Evolutionary conservation across 2,888 invertebrate species (phyloP), one percentile per base, ranked within the genome.

Genomic region (Neoascia interrupta): DNA sequence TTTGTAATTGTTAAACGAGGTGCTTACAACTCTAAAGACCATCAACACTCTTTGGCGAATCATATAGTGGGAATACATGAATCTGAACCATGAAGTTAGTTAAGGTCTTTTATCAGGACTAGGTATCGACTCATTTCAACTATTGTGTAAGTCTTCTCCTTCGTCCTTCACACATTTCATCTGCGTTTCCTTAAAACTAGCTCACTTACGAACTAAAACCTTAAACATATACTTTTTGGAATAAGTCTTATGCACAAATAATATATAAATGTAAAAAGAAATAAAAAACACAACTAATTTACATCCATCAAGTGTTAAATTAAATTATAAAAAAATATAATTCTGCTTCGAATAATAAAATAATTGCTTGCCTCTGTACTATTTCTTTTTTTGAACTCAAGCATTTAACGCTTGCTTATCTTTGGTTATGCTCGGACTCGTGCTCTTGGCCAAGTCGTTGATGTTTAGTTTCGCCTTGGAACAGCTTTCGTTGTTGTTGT

Each of bases 191-290:
- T 68, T 60, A 68, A 54, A 76, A 64, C 21, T 72, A 76, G 10
- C 51, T 58, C 54, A 66, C 79, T 79, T 72, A 72, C 41, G 49
- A 72, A 36, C 43, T 60, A 61, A 66, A 66, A 54, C 64, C 64
- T 75, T 81, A 81, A 70, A 70, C 47, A 81, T 70, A 60, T 70
- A 66, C 64, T 81, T 81, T 81, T 76, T 76, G 69, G 64, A 76
- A 70, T 75, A 81, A 81, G 81, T 81, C 81, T 81, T 76, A 70
- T 70, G 41, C 74, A 60, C 74, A 81, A 63, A 54, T 34, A 60
- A 58, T 70, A 49, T 58, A 60, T 54, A 68, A 68, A 68, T 63
- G 61, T 75, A 64, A 76, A 66, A 70, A 51, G 19, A 53, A 26
- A 26, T 26, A 47, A 63, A 47, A 58, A 47, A 54, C 49, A 45